These are phyloP conservation scores for Cryptoprocta ferox DNA, from an alignment of 2,797 vertebrate genomes.

Conservation along the genomic window DNA sequence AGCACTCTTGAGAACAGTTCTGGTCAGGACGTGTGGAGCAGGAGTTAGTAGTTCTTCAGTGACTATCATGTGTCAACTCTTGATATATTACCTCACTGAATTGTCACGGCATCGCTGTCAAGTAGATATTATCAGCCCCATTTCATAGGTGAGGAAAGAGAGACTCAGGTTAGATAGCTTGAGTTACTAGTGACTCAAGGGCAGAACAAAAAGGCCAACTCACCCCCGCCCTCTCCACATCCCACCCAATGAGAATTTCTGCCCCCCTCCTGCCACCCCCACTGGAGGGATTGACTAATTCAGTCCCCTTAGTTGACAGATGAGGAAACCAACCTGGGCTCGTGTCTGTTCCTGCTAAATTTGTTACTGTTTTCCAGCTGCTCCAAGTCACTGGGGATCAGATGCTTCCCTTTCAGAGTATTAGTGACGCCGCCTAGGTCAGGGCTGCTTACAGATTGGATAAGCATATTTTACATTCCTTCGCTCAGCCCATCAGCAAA, in stretches of 20 bases:
- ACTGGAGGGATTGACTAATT: neutral
- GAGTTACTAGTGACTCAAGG: neutral
- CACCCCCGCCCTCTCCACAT: neutral
- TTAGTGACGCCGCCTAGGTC: constrained; percentile 50
- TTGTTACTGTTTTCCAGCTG: constrained; percentile 59
- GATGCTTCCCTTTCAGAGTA: constrained; percentile 35
- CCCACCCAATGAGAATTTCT: neutral
- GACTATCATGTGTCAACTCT: neutral
- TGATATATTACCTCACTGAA: neutral
- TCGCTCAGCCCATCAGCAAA: constrained; percentile 45
- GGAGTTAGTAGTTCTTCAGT: constrained; percentile 34
- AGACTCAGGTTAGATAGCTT: neutral
- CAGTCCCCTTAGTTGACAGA: constrained; percentile 36
- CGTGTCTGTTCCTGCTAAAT: neutral
- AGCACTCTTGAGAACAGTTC: neutral
- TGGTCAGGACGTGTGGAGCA: neutral
- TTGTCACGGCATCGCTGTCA: neutral
- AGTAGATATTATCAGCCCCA: neutral
- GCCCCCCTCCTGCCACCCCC: neutral
- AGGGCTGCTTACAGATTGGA: constrained; percentile 62
- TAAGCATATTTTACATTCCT: constrained; percentile 73
- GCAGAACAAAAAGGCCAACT: neutral
- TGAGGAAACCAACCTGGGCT: constrained; percentile 65
- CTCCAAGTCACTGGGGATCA: neutral
- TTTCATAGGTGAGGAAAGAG: neutral